phyloP scores from a whole-genome alignment of 2,113 vertebrate species.

The Pterophyllum scalare region DNA sequence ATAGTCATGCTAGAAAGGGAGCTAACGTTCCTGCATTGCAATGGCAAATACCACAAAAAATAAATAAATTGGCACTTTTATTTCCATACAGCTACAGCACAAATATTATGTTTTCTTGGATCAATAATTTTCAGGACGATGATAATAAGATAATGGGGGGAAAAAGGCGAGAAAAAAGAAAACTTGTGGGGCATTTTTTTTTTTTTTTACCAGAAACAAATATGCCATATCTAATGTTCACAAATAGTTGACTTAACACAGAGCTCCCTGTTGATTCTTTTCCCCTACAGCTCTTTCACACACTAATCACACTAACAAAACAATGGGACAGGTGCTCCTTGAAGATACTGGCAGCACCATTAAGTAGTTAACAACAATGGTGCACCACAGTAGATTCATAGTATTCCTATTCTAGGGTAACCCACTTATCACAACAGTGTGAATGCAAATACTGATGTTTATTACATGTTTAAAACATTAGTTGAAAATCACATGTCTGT shows the following conservation, averaged over 20 bases:
- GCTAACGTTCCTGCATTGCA: background rate
- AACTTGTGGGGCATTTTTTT: slow-evolving; percentile 37
- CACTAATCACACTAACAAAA: slow-evolving; percentile 78
- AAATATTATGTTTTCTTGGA: background rate
- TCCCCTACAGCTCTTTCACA: slow-evolving; percentile 72
- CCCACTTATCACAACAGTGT: slow-evolving; percentile 73
- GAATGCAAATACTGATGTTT: slow-evolving; percentile 70
- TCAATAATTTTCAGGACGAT: slow-evolving; percentile 12
- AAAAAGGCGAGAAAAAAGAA: slow-evolving; percentile 18
- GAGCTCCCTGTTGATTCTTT: slow-evolving; percentile 68
- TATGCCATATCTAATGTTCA: slow-evolving; percentile 61
- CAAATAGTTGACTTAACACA: slow-evolving; percentile 67
- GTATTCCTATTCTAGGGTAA: slow-evolving; percentile 72
- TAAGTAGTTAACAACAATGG: slow-evolving; percentile 80
- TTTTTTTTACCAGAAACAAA: slow-evolving; percentile 44
- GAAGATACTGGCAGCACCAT: slow-evolving; percentile 78
- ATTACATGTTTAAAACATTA: slow-evolving; percentile 74
- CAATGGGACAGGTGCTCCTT: slow-evolving; percentile 76
- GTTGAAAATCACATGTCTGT: slow-evolving; percentile 48
- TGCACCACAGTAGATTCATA: slow-evolving; percentile 63
- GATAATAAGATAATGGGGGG: slow-evolving; percentile 62
- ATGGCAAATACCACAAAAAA: background rate
- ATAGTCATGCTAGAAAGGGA: background rate
- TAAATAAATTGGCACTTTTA: background rate
- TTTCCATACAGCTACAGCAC: background rate